phyloP scores from a whole-genome alignment of 2,113 vertebrate genomes.

The Microtus ochrogaster region DNA sequence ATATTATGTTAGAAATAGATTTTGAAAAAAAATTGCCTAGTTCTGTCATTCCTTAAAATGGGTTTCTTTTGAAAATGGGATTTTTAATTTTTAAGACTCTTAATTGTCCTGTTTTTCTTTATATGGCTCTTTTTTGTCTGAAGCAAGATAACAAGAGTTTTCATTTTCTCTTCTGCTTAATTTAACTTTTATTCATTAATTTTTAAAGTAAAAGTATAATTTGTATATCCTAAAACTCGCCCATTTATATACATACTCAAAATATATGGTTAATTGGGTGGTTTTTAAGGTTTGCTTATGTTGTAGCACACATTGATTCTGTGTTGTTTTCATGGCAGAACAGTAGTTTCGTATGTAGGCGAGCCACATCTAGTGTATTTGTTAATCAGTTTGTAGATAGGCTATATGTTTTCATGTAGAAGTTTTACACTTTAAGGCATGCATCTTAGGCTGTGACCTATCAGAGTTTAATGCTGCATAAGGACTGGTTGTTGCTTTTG shows the following conservation, averaged over 20 bases:
- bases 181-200: neutral
- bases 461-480: neutral
- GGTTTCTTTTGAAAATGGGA: neutral
- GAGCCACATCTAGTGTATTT: neutral
- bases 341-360: neutral
- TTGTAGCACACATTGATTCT: neutral
- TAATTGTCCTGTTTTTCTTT: constrained; percentile 5
- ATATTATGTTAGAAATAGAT: neutral
- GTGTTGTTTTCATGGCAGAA: neutral
- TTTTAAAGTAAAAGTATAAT: neutral
- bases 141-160: neutral
- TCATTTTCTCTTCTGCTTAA: neutral
- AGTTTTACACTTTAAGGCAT: neutral
- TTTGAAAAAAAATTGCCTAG: neutral
- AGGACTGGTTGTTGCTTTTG: neutral
- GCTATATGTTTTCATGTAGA: neutral
- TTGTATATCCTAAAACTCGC: neutral
- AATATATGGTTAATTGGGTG: neutral
- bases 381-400: neutral
- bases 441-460: neutral
- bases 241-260: neutral
- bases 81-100: constrained; percentile 32
- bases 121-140: neutral
- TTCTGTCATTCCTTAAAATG: neutral
- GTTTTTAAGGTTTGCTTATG: neutral